Base-by-base conservation (phyloP, 1,140 invertebrate genomes). In the Drosophila nasuta region DNA sequence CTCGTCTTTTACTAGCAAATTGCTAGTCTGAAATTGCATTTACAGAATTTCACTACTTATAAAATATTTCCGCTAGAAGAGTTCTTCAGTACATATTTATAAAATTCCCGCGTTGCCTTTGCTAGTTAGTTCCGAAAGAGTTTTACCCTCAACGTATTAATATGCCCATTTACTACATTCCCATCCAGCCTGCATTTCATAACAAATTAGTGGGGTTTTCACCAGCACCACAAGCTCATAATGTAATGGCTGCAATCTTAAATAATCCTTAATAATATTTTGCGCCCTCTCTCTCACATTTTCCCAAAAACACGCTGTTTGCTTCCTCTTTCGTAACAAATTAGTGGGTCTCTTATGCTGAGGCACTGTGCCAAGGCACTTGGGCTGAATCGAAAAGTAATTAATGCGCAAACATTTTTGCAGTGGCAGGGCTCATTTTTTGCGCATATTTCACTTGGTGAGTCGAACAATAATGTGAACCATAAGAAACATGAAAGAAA, bases 401-500 rank as follows among this genome's bases (percentile, higher is more conserved):
- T 87, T 82, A 87, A 87, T 82, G 72, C 77, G 62, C 59, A 58
- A 54, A 71, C 67, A 88, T 69, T 69, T 82, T 67, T 78, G 63
- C 52, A 54, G 38, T 63, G 52, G 46, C 52, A 54, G 46, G 45
- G 57, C 66, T 82, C 59, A 82, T 82, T 77, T 76, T 79, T 69
- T 69, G 66, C 75, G 35, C 82, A 87, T 82, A 82, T 82, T 82
- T 82, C 76, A 77, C 75, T 58, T 13, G 20, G 60, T 41, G 56
- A 68, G 17, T 10, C 20, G 17, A 72, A 79, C 87, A 82, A 87
- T 86, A 79, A 81, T 86, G 82, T 81, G 82, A 86, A 81, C 75
- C 75, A 75, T 76, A 82, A 68, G 77, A 88, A 88, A 88, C 38
- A 25, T 49, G 17, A 51, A 65, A 33, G 41, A 56, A 89, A 89